Base-by-base conservation (phyloP, 2,888 invertebrate species). In the Chouioia cunea region DNA sequence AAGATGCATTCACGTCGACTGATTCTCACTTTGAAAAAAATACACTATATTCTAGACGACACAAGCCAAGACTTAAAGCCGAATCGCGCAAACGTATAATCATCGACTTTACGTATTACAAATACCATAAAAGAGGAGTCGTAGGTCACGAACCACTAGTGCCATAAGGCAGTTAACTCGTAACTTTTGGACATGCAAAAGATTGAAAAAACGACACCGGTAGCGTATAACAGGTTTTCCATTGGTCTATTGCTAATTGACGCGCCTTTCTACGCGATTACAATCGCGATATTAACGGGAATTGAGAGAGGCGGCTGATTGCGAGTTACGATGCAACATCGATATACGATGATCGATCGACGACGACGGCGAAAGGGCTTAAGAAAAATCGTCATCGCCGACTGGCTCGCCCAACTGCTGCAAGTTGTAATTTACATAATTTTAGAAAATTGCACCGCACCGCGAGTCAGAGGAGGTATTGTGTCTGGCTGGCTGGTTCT, bases 401-500 rank as follows among this genome's bases (percentile, higher is more conserved):
- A 10, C 36, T 36, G 36, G 36, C 36, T 36, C 36, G 36, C 36
- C 36, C 36, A 2, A 10, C 36, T 6, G 36, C 36, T 36, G 36
- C 36, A 66, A 50, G 56, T 23, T 58, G 43, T 22, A 23, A 64
- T 70, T 69, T 69, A 64, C 53, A 64, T 69, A 69, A 69, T 69
- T 64, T 65, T 70, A 65, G 64, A 65, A 59, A 70, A 65, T 44
- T 8, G 4, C 22, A n/a, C n/a, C n/a, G 54, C 54, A 36, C n/a
- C 14, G 18, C 36, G 36, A 6, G 6, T 10, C 6, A 3, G 27
- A 36, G n/a, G n/a, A n/a, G n/a, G 6, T 36, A 36, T 36, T 36
- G 36, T 36, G 36, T 36, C 4, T n/a, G n/a, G n/a, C n/a, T n/a
- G n/a, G n/a, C n/a, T n/a, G n/a, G n/a, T n/a, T n/a, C n/a, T n/a